These are phyloP conservation scores for Cathartes aura DNA, from an alignment of 2,113 vertebrate genomes.

Conservation along the genomic window DNA sequence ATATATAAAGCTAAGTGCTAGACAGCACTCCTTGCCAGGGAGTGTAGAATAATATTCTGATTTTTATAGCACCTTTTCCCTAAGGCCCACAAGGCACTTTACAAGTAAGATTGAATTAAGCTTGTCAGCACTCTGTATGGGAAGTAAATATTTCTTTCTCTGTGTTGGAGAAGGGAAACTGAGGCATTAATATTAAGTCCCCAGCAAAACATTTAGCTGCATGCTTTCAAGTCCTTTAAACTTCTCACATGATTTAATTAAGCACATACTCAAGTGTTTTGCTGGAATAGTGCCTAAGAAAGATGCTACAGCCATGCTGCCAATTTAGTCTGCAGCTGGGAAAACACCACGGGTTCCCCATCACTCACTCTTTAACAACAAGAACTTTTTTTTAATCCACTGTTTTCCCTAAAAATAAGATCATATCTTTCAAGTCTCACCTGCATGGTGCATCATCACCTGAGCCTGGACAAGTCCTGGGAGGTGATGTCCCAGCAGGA, in stretches of 20 bases:
- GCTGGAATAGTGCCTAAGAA: conserved; percentile 19
- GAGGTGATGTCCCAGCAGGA: background rate
- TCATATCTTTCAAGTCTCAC: background rate
- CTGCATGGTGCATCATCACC: accelerated
- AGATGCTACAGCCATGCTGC: background rate
- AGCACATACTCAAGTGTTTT: background rate
- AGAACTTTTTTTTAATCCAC: too few relatives aligned
- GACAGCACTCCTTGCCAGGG: background rate
- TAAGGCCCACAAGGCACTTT: background rate
- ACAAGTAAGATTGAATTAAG: conserved; percentile 46
- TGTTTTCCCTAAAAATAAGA: background rate
- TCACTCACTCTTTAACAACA: background rate
- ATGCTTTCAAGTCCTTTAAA: conserved; percentile 14
- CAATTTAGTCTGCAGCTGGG: background rate
- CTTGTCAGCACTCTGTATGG: background rate
- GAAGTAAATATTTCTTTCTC: conserved; percentile 31
- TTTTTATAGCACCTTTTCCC: conserved; percentile 37
- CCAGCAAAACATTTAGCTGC: background rate
- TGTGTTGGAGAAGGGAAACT: conserved; percentile 30
- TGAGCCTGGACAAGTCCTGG: background rate
- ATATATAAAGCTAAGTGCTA: background rate
- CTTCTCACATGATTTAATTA: conserved; percentile 35
- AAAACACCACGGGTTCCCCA: background rate
- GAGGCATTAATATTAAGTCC: conserved; percentile 37
- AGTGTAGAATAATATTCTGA: background rate